A percentile compares a stretch with the other conserved stretches of the same genome.
Evolutionary conservation across 2,888 invertebrate genomes (phyloP).

Genomic region (Epirrita christyi): DNA sequence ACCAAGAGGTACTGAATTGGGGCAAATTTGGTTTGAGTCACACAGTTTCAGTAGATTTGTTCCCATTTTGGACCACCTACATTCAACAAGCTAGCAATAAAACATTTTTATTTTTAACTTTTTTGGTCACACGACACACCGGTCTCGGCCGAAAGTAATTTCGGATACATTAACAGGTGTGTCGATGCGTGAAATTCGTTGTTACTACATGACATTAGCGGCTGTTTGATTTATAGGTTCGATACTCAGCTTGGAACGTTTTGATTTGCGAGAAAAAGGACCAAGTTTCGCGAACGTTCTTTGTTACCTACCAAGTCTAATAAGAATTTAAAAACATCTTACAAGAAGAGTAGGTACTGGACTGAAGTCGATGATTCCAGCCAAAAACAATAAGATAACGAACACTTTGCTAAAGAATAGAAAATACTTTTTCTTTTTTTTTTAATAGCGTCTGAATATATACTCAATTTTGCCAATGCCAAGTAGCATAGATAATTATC

Average conservation of each 20-base stretch:
- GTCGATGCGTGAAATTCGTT: conserved; percentile 68
- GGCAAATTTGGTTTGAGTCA: too few species aligned
- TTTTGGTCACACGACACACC: conserved; percentile 15
- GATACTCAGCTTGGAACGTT: conserved; percentile 20
- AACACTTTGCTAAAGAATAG: too few species aligned
- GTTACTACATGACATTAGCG: conserved; percentile 67
- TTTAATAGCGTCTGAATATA: too few species aligned
- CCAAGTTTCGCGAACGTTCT: conserved; percentile 6
- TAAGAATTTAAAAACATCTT: neutral
- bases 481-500: too few species aligned
- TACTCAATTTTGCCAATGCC: too few species aligned
- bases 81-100: conserved; percentile 15
- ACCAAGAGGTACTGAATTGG: too few species aligned
- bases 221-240: conserved; percentile 61
- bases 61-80: conserved; percentile 25
- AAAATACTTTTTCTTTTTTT: too few species aligned
- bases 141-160: conserved; percentile 45
- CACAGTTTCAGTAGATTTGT: neutral
- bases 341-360: too few species aligned
- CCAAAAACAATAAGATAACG: too few species aligned
- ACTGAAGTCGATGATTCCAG: too few species aligned
- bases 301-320: neutral
- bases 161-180: conserved; percentile 60
- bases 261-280: conserved; percentile 22
- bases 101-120: conserved; percentile 7